Evolutionary conservation across 2,888 invertebrate species (phyloP).

Genomic region (Odontothrips loti): DNA sequence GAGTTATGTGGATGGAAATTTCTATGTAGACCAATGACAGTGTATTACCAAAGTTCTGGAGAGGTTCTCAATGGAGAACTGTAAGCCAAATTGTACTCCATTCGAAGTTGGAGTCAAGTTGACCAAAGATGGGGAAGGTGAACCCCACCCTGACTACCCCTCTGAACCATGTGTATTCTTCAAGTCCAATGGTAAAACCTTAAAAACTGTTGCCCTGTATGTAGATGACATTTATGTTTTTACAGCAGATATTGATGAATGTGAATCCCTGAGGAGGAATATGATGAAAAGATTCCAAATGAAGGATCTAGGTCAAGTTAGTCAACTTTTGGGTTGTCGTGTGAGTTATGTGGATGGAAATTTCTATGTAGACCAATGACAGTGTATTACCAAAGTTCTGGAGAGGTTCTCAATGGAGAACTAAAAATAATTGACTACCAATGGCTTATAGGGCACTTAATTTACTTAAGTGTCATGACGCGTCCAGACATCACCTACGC

Average conservation of each 20-base stretch:
- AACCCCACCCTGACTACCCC: not conserved
- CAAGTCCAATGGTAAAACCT: not conserved
- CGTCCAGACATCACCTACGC: conserved; percentile 17
- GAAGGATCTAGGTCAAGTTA: not conserved
- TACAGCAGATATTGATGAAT: conserved; percentile 30
- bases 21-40: conserved; percentile 36
- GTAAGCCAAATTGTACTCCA: conserved; percentile 38
- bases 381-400: conserved; percentile 38
- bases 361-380: conserved; percentile 36
- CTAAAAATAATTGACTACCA: too few species aligned
- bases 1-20: conserved; percentile 36
- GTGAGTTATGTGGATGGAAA: conserved; percentile 35
- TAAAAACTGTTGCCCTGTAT: not conserved
- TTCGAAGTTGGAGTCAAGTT: not conserved
- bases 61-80: conserved; percentile 40
- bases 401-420: conserved; percentile 40
- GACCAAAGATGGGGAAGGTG: not conserved
- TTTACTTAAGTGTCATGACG: not conserved
- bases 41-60: conserved; percentile 39
- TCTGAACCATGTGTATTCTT: conserved; percentile 22
- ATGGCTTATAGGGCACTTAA: not conserved
- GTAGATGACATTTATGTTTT: conserved; percentile 32
- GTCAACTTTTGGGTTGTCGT: conserved; percentile 35
- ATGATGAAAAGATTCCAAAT: not conserved
- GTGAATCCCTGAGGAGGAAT: conserved; percentile 21